A percentile compares a stretch with the other conserved stretches of the same genome.
Evolutionary conservation across 2,888 invertebrate genomes (phyloP).

Genomic region (Pandemis corylana): DNA sequence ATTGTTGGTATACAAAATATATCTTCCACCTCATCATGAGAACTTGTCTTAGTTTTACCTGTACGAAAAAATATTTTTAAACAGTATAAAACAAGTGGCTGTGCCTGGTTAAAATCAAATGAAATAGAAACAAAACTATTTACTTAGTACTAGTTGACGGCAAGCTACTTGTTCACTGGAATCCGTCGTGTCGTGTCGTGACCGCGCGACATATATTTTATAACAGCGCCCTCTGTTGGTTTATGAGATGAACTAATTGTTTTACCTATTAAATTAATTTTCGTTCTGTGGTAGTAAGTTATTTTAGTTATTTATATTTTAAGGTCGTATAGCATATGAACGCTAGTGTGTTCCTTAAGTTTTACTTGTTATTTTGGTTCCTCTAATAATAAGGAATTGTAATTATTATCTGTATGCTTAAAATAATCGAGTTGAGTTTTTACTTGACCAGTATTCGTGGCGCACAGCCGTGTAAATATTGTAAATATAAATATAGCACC

Average conservation of each 20-base stretch:
- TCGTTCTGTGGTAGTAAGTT: constrained; percentile 57
- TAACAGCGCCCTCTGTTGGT: constrained; percentile 45
- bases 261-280: constrained; percentile 51
- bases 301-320: constrained; percentile 57
- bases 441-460: constrained; percentile 61
- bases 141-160: too few relatives aligned
- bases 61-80: neutral
- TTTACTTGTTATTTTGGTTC: constrained; percentile 63
- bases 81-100: neutral
- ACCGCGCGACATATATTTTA: neutral
- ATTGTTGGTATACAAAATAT: neutral
- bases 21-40: neutral
- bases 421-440: constrained; percentile 29
- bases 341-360: constrained; percentile 59
- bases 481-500: constrained; percentile 67
- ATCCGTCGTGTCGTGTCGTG: neutral
- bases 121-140: neutral
- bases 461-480: constrained; percentile 71
- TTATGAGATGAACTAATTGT: constrained; percentile 63
- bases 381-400: constrained; percentile 48
- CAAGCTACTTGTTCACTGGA: too few relatives aligned
- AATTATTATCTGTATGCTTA: constrained; percentile 30
- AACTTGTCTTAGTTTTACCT: neutral
- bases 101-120: neutral
- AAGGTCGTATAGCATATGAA: constrained; percentile 51